phyloP scores from a whole-genome alignment of 2,797 vertebrate species.

The Phataginus tricuspis region DNA sequence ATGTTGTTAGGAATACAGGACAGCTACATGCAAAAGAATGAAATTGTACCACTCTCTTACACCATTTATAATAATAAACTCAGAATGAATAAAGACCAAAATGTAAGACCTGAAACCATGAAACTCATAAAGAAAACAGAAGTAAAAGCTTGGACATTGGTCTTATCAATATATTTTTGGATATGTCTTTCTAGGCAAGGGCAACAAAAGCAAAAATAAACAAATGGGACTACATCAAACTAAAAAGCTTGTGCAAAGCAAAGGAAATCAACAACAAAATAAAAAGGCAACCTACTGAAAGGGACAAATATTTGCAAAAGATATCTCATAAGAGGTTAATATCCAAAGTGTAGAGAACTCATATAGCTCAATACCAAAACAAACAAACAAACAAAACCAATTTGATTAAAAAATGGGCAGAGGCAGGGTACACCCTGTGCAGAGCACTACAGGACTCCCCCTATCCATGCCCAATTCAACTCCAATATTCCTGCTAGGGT shows the following conservation, averaged over 20 bases:
- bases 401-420: background rate
- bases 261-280: background rate
- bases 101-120: background rate
- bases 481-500: too few species aligned
- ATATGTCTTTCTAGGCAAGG: background rate
- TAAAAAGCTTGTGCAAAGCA: background rate
- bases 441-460: too few species aligned
- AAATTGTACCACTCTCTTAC: background rate
- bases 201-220: background rate
- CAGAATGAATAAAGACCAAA: background rate
- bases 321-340: background rate
- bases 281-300: background rate
- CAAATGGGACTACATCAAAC: background rate
- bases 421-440: too few species aligned
- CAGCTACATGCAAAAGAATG: background rate
- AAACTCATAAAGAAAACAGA: background rate
- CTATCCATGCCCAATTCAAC: too few species aligned
- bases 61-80: background rate
- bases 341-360: background rate
- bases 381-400: too few species aligned
- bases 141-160: background rate
- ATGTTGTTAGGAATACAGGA: background rate
- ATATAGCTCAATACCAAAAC: background rate
- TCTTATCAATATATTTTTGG: background rate
- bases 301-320: background rate